A percentile compares a stretch with the other conserved stretches of the same genome.
These are phyloP conservation scores for Lycophotia porphyrea DNA, from an alignment of 2,888 invertebrate species.

Conservation along the genomic window DNA sequence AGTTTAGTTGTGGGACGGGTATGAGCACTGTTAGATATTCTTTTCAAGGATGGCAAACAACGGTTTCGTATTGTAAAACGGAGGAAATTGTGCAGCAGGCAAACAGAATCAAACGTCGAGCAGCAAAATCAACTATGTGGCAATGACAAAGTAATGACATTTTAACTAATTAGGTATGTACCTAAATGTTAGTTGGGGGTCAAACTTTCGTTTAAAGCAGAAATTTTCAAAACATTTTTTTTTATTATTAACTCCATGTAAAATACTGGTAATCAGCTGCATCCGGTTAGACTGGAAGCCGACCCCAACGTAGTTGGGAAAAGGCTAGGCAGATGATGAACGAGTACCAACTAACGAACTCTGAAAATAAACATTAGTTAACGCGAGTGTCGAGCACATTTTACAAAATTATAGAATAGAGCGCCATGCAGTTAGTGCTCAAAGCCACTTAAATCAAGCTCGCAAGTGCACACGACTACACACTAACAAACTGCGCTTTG, in stretches of 20 bases:
- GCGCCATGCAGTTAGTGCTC: conserved; percentile 40
- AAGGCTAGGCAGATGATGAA: too few relatives aligned
- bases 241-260: too few relatives aligned
- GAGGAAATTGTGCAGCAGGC: not conserved
- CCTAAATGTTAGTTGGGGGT: not conserved
- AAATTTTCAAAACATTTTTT: conserved; percentile 15
- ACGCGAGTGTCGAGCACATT: conserved; percentile 33
- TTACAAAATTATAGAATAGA: conserved; percentile 47
- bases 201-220: not conserved
- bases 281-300: too few relatives aligned
- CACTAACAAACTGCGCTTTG: conserved; percentile 53
- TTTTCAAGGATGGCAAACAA: conserved; percentile 1
- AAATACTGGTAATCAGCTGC: too few relatives aligned
- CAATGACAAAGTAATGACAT: not conserved
- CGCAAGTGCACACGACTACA: conserved; percentile 37
- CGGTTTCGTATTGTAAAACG: not conserved
- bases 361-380: conserved; percentile 56
- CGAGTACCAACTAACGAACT: conserved; percentile 12
- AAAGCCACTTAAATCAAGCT: conserved; percentile 54
- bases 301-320: too few relatives aligned
- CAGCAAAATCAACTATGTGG: not conserved
- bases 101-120: not conserved
- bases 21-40: not conserved
- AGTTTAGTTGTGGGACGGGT: conserved; percentile 17
- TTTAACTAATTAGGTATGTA: not conserved